A percentile compares a stretch with the other conserved stretches of the same genome.
Evolutionary conservation across 2,113 vertebrate species (phyloP).

Genomic region (Oreamnos americanus): DNA sequence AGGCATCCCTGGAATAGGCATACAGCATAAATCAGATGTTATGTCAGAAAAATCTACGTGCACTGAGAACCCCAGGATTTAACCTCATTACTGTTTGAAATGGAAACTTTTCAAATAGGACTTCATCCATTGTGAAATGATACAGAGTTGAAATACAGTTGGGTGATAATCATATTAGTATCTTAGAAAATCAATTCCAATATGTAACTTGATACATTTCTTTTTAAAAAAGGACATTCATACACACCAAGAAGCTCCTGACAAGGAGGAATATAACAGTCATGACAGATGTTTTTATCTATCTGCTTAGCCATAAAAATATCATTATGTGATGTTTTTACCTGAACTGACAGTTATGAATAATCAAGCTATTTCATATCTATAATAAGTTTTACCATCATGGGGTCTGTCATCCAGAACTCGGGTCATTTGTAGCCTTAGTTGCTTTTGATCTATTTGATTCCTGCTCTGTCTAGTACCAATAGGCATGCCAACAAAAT

Average conservation of each 20-base stretch:
- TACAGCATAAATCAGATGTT: conserved; percentile 88
- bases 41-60: conserved; percentile 87
- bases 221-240: conserved; percentile 93
- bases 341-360: conserved; percentile 91
- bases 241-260: conserved; percentile 92
- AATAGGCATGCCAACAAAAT: not conserved
- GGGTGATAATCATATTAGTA: conserved; percentile 88
- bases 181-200: conserved; percentile 88
- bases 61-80: conserved; percentile 87
- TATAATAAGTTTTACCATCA: conserved; percentile 89
- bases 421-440: conserved; percentile 77
- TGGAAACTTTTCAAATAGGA: conserved; percentile 92
- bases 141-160: conserved; percentile 92
- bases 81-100: conserved; percentile 89
- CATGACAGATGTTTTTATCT: conserved; percentile 92
- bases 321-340: conserved; percentile 91
- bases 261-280: conserved; percentile 92
- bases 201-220: conserved; percentile 91
- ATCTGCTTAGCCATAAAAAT: conserved; percentile 92
- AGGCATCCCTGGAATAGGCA: conserved; percentile 88
- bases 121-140: conserved; percentile 95
- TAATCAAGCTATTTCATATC: conserved; percentile 86
- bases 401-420: conserved; percentile 90
- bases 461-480: not conserved
- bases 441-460: not conserved